Conservation (phyloP, 2,888 invertebrate species). For the Stictocephala bisonia region DNA sequence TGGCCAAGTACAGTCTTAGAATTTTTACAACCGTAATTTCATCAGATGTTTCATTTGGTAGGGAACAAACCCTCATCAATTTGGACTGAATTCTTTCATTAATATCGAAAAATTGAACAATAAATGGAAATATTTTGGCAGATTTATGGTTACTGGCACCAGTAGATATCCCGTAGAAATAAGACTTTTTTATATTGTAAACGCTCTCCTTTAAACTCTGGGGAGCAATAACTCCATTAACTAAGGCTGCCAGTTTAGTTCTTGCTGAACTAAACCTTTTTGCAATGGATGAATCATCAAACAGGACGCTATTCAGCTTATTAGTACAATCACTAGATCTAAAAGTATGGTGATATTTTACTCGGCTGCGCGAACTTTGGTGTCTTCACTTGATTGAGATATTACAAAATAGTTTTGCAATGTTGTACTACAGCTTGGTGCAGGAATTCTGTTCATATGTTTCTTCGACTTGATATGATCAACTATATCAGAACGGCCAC, state of each 20-base stretch:
- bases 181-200: neutral
- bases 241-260: neutral
- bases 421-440: neutral
- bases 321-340: neutral
- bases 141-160: neutral
- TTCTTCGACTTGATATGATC: constrained; percentile 6
- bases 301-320: neutral
- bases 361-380: constrained; percentile 22
- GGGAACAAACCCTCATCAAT: neutral
- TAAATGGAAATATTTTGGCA: neutral
- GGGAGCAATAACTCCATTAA: neutral
- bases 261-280: neutral
- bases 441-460: neutral
- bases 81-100: neutral
- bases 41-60: neutral
- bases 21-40: too few species aligned
- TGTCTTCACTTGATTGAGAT: constrained; percentile 5
- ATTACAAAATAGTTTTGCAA: neutral
- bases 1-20: too few species aligned
- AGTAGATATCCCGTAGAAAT: neutral
- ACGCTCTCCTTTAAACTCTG: too few species aligned
- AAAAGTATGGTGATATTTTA: neutral
- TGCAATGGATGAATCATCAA: constrained; percentile 1
- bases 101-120: neutral
- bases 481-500: constrained; percentile 22